Evolutionary conservation across 2,888 invertebrate species (phyloP).

Genomic region (Hirtodrosophila histrioides): DNA sequence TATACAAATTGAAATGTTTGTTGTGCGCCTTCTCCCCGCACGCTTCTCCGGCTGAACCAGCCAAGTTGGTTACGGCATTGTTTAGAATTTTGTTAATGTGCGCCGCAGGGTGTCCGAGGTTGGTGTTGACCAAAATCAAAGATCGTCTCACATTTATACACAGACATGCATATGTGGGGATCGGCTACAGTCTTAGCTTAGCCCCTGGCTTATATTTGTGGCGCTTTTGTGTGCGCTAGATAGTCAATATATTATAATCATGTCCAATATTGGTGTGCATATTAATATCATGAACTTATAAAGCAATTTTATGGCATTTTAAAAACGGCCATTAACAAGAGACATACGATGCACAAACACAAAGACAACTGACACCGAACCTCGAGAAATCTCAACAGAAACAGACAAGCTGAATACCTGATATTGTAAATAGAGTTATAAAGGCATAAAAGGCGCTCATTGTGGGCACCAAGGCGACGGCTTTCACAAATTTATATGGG

Average conservation of each 20-base stretch:
- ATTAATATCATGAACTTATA: constrained; percentile 76
- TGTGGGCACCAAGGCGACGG: constrained; percentile 70
- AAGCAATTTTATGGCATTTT: constrained; percentile 79
- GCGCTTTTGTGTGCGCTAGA: constrained; percentile 71
- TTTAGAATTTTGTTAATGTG: constrained; percentile 73
- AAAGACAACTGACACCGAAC: constrained; percentile 61
- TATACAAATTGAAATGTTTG: constrained; percentile 76
- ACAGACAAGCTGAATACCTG: constrained; percentile 29
- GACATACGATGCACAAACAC: constrained; percentile 72
- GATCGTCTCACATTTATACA: constrained; percentile 38
- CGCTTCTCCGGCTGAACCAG: constrained; percentile 20
- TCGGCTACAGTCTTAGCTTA: constrained; percentile 18
- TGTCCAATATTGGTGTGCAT: constrained; percentile 78
- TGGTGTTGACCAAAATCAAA: constrained; percentile 67
- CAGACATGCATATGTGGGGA: neutral
- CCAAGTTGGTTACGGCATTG: constrained; percentile 47
- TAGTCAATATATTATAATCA: constrained; percentile 79
- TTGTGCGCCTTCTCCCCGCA: constrained; percentile 29
- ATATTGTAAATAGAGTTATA: constrained; percentile 78
- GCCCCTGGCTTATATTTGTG: constrained; percentile 54
- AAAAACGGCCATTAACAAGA: constrained; percentile 78
- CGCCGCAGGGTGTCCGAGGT: constrained; percentile 57
- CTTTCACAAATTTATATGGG: constrained; percentile 79
- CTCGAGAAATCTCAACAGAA: constrained; percentile 27
- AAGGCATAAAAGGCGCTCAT: constrained; percentile 70